Conservation (phyloP, 2,797 vertebrate genomes). For the Varecia variegata region DNA sequence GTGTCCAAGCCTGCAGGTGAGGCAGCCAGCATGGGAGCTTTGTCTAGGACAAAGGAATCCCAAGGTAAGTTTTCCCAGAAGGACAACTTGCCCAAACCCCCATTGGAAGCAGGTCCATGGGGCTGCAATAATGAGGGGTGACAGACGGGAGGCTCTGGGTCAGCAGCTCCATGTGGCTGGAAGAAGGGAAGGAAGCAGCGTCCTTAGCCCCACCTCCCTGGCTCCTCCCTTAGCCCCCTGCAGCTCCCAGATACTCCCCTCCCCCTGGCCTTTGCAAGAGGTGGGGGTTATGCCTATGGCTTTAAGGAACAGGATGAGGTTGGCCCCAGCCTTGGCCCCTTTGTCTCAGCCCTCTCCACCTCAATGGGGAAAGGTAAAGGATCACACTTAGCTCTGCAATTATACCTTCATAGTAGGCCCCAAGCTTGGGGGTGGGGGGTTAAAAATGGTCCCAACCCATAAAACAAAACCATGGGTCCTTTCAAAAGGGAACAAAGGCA, state of each 20-base stretch:
- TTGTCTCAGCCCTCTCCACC: constrained; percentile 37
- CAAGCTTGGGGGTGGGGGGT: neutral
- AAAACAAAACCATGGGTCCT: constrained; percentile 8
- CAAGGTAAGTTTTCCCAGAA: neutral
- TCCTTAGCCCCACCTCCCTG: neutral
- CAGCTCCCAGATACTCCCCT: constrained; percentile 20
- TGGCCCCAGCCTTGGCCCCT: constrained; percentile 1
- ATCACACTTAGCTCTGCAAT: constrained; percentile 13
- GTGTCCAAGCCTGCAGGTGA: neutral
- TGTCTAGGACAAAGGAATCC: constrained; percentile 38
- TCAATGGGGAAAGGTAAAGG: constrained; percentile 12
- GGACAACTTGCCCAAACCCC: neutral
- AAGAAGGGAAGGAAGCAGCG: neutral
- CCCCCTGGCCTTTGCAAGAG: neutral
- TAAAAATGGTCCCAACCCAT: constrained; percentile 17
- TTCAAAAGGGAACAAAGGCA: constrained; percentile 55
- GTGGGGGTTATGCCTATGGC: neutral
- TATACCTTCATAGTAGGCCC: constrained; percentile 18
- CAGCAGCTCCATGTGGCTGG: constrained; percentile 17
- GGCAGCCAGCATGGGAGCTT: neutral
- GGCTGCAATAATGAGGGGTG: neutral
- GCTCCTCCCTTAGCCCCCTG: constrained; percentile 42
- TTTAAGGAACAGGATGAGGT: constrained; percentile 5
- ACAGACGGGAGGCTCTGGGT: neutral
- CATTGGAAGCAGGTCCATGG: neutral